Evolutionary conservation across 2,888 invertebrate species (phyloP), one percentile per base, ranked within the genome.

Genomic region (Cantharis flavilabris): DNA sequence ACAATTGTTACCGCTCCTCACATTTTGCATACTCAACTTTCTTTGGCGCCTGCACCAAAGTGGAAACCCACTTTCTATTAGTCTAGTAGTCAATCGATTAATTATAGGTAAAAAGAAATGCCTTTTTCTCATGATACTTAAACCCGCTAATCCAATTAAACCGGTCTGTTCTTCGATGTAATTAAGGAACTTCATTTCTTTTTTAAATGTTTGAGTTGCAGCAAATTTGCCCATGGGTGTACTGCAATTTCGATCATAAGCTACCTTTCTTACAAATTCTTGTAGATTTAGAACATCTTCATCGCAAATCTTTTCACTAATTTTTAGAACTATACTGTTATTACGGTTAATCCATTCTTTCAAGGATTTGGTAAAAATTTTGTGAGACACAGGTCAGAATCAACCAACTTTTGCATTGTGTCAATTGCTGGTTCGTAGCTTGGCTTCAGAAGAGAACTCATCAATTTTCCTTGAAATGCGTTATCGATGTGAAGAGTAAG

Each of bases 361-460:
- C 4, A 49, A n/a, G 2, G 49, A n/a, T n/a, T 7, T 49, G 0
- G 11, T 11, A 1, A 23, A 23, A 18, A n/a, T 11, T 67, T 23
- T 9, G 13, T 67, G 65, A 67, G 26, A 7, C n/a, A 9, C 20
- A 73, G 11, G 2, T 73, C 5, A 11, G 69, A 69, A 16, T 49
- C 3, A 18, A 49, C 69, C 49, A 73, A 73, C 28, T 73, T 62
- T 70, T 72, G 14, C 69, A 73, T 70, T 3, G 69, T 67, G 7
- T 28, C n/a, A 11, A 70, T 70, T 13, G 26, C 26, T 3, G n/a
- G 23, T 23, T 70, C 73, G n/a, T 70, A 33, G 16, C 11, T 62
- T 3, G 70, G 69, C 26, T 28, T 62, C 20, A 62, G 9, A 1
- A 72, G 18, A 14, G 13, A 3, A n/a, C 69, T 62, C n/a, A 18